Evolutionary conservation across 2,888 invertebrate species (phyloP), one percentile per base, ranked within the genome.

Genomic region (Ochropleura plecta): DNA sequence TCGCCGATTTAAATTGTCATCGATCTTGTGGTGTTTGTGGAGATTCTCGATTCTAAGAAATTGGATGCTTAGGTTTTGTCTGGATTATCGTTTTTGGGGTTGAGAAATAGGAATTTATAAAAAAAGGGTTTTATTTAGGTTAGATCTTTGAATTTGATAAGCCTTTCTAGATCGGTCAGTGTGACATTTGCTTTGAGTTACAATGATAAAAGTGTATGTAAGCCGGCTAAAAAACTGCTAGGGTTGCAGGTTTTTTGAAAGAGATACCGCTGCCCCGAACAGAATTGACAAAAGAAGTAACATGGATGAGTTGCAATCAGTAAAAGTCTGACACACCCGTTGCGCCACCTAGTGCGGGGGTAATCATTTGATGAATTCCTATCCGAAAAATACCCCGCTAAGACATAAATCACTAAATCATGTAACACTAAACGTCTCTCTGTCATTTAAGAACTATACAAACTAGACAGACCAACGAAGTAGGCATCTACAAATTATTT

Each of bases 1-100:
- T 80, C 67, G 66, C 70, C 71, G 70, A 78, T 81, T 83, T 76
- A 80, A 86, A 86, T 74, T 80, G 78, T 65, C 83, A 86, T 88
- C 80, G 79, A 82, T 85, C 83, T 85, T 79, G 62, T 20, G 69
- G 77, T 81, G 79, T 86, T 88, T 82, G 76, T 65, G 65, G 67
- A 66, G 62, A 60, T 77, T 65, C 62, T 42, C 65, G 40, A 64
- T 67, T 60, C 60, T 67, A 66, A 82, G 68, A 70, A 70, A 73
- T 79, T 76, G 73, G 70, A 69, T 69, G 49, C 68, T 73, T 77
- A 60, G 72, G 46, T 78, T 74, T 67, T 76, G 51, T 81, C 18
- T 18, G 40, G 71, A 79, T 77, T 77, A 57, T 79, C 76, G 72
- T 77, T 79, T 80, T 74, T 74, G n/a, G 42, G 66, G 5, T 63